These are phyloP conservation scores for Scomber scombrus DNA, from an alignment of 2,113 vertebrate species.

Conservation along the genomic window DNA sequence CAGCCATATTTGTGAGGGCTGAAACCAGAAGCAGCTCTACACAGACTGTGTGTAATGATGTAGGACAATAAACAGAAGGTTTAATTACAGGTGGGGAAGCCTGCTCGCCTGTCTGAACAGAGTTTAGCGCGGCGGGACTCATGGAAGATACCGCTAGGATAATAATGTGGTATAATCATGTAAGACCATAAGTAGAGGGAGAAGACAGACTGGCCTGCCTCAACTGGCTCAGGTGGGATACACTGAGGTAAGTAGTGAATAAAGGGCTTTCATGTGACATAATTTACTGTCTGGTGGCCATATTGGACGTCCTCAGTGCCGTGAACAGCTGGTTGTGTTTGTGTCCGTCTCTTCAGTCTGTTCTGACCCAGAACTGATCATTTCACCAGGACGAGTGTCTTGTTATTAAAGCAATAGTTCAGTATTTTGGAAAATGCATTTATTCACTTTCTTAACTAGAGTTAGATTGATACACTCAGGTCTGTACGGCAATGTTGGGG, in stretches of 20 bases:
- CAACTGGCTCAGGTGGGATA: constrained; percentile 45
- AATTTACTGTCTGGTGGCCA: constrained; percentile 48
- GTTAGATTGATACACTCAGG: too few species aligned
- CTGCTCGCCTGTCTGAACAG: constrained; percentile 38
- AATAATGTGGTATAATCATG: constrained; percentile 72
- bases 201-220: constrained; percentile 44
- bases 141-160: constrained; percentile 42
- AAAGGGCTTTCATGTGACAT: constrained; percentile 51
- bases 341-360: not conserved
- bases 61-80: constrained; percentile 58
- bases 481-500: too few species aligned
- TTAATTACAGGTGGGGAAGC: constrained; percentile 62
- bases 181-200: constrained; percentile 62
- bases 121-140: constrained; percentile 60
- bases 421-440: not conserved
- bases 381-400: not conserved
- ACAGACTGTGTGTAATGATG: constrained; percentile 57
- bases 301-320: constrained; percentile 1
- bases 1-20: constrained; percentile 24
- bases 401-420: not conserved
- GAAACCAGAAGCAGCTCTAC: constrained; percentile 18
- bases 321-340: not conserved
- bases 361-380: not conserved
- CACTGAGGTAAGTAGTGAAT: constrained; percentile 34
- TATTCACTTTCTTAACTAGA: not conserved